These are phyloP conservation scores for Nipponia nippon DNA, from an alignment of 2,113 vertebrate genomes.

Conservation along the genomic window DNA sequence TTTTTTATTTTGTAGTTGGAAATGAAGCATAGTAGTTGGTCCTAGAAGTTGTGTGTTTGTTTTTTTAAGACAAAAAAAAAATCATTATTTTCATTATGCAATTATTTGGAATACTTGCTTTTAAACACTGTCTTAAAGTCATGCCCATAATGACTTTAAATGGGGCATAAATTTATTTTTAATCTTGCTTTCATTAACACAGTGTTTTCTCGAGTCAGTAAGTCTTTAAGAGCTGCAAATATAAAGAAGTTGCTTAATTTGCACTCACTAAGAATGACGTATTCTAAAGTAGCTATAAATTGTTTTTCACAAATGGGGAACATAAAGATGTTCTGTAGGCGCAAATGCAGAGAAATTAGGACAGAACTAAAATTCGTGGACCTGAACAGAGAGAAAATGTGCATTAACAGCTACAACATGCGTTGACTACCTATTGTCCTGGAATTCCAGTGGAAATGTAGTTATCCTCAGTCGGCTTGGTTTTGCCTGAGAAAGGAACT, in stretches of 20 bases:
- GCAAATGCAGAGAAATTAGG: neutral
- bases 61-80: neutral
- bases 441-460: neutral
- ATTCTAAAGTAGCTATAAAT: neutral
- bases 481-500: neutral
- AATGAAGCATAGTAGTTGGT: neutral
- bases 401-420: neutral
- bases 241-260: slow-evolving; percentile 1
- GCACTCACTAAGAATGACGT: neutral
- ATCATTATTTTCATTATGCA: neutral
- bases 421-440: neutral
- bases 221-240: neutral
- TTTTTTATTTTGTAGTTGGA: neutral
- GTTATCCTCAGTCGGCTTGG: neutral
- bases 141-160: neutral
- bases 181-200: slow-evolving; percentile 18
- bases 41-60: neutral
- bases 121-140: neutral
- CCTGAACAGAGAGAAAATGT: neutral
- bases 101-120: neutral
- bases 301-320: neutral
- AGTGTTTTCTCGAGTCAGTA: slow-evolving; percentile 12
- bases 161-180: neutral
- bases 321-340: neutral
- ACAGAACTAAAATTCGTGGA: neutral